Percentiles rank a stretch among this genome's conserved stretches.
Evolutionary conservation across 2,113 vertebrate species (phyloP).

Genomic region (Dendrocopos noguchii): DNA sequence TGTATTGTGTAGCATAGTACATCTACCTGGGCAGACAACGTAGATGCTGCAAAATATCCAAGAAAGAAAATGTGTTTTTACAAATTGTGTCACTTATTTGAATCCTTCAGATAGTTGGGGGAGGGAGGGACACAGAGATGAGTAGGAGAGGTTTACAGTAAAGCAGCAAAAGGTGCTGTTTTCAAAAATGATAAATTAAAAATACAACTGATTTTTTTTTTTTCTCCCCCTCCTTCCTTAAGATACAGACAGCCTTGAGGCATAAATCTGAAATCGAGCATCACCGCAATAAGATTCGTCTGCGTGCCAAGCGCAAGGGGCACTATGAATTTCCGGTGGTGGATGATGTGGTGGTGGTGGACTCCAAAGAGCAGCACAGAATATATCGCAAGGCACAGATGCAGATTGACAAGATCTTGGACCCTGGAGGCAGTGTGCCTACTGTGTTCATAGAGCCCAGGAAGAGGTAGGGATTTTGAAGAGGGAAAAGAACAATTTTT

Average conservation of each 20-base stretch:
- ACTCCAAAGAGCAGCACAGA: constrained; percentile 88
- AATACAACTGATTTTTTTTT: not conserved
- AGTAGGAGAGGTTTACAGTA: not conserved
- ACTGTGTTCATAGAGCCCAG: constrained; percentile 89
- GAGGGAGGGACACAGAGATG: not conserved
- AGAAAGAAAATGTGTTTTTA: not conserved
- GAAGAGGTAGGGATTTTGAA: constrained; percentile 80
- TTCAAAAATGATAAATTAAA: not conserved
- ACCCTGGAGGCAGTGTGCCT: constrained; percentile 85
- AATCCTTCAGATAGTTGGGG: not conserved
- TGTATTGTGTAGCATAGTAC: not conserved
- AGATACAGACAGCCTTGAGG: constrained; percentile 94
- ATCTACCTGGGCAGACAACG: not conserved
- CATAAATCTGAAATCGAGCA: constrained; percentile 99
- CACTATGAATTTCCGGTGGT: constrained; percentile 97
- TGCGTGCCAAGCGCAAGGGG: constrained; percentile 94
- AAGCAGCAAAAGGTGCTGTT: not conserved
- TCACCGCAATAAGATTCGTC: constrained; percentile 97
- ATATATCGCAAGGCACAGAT: constrained; percentile 94
- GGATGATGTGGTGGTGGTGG: constrained; percentile 86
- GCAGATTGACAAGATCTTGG: constrained; percentile 98
- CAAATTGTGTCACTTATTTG: not conserved
- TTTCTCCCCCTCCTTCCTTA: not conserved
- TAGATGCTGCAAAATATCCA: not conserved
- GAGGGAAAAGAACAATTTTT: not conserved